These are phyloP conservation scores for Nematopogon swammerdamellus DNA, from an alignment of 2,888 invertebrate species.

Conservation along the genomic window DNA sequence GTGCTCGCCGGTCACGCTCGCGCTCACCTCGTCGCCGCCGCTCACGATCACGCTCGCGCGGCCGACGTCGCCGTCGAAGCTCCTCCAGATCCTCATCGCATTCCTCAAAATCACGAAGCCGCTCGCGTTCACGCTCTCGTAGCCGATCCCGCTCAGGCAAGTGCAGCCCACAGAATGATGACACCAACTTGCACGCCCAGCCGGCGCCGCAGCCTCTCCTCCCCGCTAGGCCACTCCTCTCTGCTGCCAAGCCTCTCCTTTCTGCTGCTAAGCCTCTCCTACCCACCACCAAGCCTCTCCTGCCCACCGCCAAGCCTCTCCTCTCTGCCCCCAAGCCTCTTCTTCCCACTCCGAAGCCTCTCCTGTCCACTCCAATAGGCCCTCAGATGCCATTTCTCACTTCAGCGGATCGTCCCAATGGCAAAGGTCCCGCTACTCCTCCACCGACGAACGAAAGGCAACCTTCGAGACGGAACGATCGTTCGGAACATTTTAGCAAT, in stretches of 20 bases:
- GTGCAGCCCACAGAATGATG: slow-evolving; percentile 38
- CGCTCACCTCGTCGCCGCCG: slow-evolving; percentile 19
- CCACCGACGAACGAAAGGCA: slow-evolving; percentile 15
- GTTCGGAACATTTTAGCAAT: slow-evolving; percentile 9
- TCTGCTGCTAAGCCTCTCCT: not conserved
- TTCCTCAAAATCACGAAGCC: slow-evolving; percentile 31
- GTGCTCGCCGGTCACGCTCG: slow-evolving; percentile 25
- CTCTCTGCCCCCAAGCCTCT: too few relatives aligned
- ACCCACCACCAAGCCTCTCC: slow-evolving; percentile 10
- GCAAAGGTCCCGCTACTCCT: slow-evolving; percentile 19
- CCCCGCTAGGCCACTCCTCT: not conserved
- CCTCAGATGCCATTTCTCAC: slow-evolving; percentile 29
- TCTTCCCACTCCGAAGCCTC: slow-evolving; percentile 2
- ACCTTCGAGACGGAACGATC: slow-evolving; percentile 2
- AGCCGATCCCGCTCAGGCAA: slow-evolving; percentile 54
- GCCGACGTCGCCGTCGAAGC: slow-evolving; percentile 41
- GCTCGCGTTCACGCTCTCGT: slow-evolving; percentile 39
- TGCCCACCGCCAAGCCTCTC: slow-evolving; percentile 17
- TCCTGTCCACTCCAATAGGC: too few relatives aligned
- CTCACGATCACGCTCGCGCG: slow-evolving; percentile 14
- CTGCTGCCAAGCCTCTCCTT: slow-evolving; percentile 10
- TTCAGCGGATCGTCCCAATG: slow-evolving; percentile 16
- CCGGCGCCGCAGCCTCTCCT: slow-evolving; percentile 20
- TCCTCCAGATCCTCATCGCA: slow-evolving; percentile 44
- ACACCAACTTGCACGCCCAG: slow-evolving; percentile 27